Evolutionary conservation across 2,113 vertebrate species (phyloP), one percentile per base, ranked within the genome.

Genomic region (Lutjanus erythropterus): DNA sequence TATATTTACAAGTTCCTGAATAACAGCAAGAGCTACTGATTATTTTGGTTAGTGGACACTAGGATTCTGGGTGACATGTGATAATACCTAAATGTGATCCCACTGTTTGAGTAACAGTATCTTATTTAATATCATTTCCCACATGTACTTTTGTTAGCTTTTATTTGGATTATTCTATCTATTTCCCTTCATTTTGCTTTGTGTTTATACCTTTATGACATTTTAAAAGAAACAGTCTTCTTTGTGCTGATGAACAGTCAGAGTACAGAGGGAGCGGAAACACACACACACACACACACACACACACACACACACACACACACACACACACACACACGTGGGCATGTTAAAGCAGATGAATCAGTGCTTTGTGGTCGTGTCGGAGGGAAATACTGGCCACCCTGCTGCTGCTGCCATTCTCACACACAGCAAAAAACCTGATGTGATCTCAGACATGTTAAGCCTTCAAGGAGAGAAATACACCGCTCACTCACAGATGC

Each of bases 311-410:
- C 47, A 61, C 18, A 37, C 41, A 65, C 14, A 33, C 23, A 60
- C 73, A 59, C 77, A 78, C 5, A 77, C 62, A 0, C 67, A 47
- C 67, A 83, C 74, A 84, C 65, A 78, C 81, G 58, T 65, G 74
- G 79, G 85, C 87, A 80, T 85, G 87, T 70, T 76, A 70, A 83
- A 29, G 82, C 75, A 88, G 83, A 88, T 89, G 86, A 90, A 90
- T 89, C 81, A 81, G 65, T 21, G 75, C 85, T 90, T 80, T 87
- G 83, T 88, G 90, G 85, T 86, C 4, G 14, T 52, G 71, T 86
- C 46, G 6, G 65, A 61, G 61, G 73, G 71, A 70, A 84, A 14
- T 71, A 59, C 65, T 64, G 83, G 80, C 86, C 88, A 90, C 85
- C 86, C 85, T 86, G 65, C 72, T 61, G 49, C 65, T 46, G 44